Evolutionary conservation across 2,113 vertebrate genomes (phyloP), one percentile per base, ranked within the genome.

Genomic region (Cettia cetti): DNA sequence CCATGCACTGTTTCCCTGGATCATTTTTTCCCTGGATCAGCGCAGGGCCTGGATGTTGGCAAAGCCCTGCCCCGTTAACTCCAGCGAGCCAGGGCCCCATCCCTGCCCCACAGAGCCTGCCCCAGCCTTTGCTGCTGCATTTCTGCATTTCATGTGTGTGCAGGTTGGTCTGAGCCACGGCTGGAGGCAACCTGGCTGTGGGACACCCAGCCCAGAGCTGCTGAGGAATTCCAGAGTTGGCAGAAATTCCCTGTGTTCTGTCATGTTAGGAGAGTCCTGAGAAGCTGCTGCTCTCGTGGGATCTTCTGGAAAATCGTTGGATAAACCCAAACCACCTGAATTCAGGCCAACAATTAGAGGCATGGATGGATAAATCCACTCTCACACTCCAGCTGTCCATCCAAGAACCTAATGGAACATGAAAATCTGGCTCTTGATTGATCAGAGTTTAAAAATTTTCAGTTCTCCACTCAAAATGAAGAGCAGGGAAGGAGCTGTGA

Each of bases 211-310:
- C 31, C 88, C 79, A 44, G 82, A 91, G 92, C 87, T 65, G 27
- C 13, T 82, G 30, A 61, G 71, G 90, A 90, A 20, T 40, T 23
- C 3, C 0, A 1, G 37, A 59, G 60, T 11, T 66, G 74, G 84
- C 81, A 82, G 74, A 68, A 79, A 82, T 74, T 7, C 30, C 23
- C 52, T 7, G 5, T 11, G 12, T 17, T 45, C 54, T 66, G 13
- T 31, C 0, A 0, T 0, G 1, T 13, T 16, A 11, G 28, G 44
- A 61, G 12, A 61, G 31, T 9, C 52, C 77, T 75, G 53, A 40
- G 47, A 85, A 56, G 33, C n/a, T 6, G 4, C 70, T 53, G 66
- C 2, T 63, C 28, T 0, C 2, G 22, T 23, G 35, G 40, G 24
- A 56, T 18, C 56, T 40, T 21, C 33, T 33, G 66, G n/a, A 14